Conservation (phyloP, 2,888 invertebrate species). For the Hofmannophila pseudospretella region DNA sequence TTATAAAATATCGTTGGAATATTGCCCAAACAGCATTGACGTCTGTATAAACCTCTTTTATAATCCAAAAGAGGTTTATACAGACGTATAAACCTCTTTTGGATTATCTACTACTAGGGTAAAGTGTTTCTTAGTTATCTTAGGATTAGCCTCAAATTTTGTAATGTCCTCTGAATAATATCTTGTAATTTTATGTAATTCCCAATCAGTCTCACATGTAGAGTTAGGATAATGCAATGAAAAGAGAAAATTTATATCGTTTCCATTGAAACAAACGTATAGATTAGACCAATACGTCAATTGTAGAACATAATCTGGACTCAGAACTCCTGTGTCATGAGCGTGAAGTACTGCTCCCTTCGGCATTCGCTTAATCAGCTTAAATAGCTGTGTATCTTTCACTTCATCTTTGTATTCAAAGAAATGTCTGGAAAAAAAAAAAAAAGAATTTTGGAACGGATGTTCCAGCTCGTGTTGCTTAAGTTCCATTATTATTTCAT, state of each 20-base stretch:
- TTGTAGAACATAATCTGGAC: conserved; percentile 79
- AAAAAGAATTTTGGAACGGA: conserved; percentile 69
- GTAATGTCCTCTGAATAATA: conserved; percentile 58
- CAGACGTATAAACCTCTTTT: conserved; percentile 54
- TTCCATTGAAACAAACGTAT: conserved; percentile 64
- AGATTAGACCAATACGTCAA: conserved; percentile 80
- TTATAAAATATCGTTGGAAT: conserved; percentile 76
- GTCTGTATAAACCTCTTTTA: conserved; percentile 61
- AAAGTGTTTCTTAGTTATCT: conserved; percentile 60
- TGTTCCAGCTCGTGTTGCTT: conserved; percentile 76
- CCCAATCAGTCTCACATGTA: conserved; percentile 63
- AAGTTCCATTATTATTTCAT: conserved; percentile 76
- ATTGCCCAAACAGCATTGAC: conserved; percentile 79
- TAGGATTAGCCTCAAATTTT: conserved; percentile 74
- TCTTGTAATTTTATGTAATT: conserved; percentile 65
- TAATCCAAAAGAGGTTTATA: no score
- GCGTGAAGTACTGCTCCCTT: conserved; percentile 86
- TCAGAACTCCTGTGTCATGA: conserved; percentile 81
- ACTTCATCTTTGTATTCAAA: conserved; percentile 79
- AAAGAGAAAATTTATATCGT: conserved; percentile 56
- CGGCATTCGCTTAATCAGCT: conserved; percentile 82
- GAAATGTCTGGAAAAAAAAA: conserved; percentile 82
- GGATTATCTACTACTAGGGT: conserved; percentile 74
- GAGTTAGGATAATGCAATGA: conserved; percentile 31
- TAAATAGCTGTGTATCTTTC: conserved; percentile 79